Base-by-base conservation (phyloP, 2,888 invertebrate genomes). In the Thymelicus acteon region DNA sequence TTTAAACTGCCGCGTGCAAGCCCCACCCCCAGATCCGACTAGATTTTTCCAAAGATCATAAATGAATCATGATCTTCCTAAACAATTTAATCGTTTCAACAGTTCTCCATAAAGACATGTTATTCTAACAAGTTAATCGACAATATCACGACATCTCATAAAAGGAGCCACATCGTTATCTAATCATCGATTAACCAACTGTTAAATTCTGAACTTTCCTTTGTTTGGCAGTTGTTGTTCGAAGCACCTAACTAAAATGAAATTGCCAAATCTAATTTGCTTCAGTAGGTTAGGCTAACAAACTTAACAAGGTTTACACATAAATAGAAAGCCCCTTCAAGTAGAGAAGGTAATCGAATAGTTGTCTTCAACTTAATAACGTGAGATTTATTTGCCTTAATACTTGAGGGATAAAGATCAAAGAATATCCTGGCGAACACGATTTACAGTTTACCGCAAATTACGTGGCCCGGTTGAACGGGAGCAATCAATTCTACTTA, bases 401-500 rank as follows among this genome's bases (percentile, higher is more conserved):
- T 37, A 19, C 58, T 24, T 48, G 24, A 52, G 60, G 64, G 60
- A 70, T 64, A 60, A 52, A 64, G 64, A 70, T 48, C 49, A 60
- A 60, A 60, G 49, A 60, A 60, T 64, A 40, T 60, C 64, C 31
- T 40, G 60, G 70, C 60, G 44, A 64, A 44, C 60, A 64, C 57
- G 39, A 64, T 70, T 70, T 64, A 60, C 64, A 70, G 63, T 70
- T 64, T 70, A 24, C 64, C 60, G 49, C 60, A 58, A 70, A 67
- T 67, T 67, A 67, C 57, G 37, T 57, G 37, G 58, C 48, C 31
- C 39, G 7, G 40, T 40, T 60, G 44, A 60, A 70, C 60, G 70
- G 60, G 60, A 64, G 60, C 70, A 44, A 65, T 70, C 57, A 58
- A 64, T 70, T 70, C 52, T 64, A 60, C 64, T 70, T 70, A 70